Evolutionary conservation across 2,113 vertebrate species (phyloP).

Genomic region (Galbula dea): DNA sequence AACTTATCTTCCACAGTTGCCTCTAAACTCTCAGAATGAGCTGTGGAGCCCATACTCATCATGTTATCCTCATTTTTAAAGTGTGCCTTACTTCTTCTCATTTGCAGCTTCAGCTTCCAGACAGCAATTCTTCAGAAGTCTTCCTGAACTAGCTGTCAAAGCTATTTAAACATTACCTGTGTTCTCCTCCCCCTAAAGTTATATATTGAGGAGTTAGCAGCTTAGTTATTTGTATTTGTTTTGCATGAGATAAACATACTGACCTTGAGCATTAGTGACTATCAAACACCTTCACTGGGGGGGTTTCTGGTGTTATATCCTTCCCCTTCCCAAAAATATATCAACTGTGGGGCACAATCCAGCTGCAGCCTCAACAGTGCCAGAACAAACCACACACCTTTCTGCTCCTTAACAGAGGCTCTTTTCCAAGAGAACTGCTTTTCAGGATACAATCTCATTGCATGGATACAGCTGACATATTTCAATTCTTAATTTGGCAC

Average conservation of each 20-base stretch:
- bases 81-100: background rate
- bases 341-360: background rate
- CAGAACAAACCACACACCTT: background rate
- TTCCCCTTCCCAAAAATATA: background rate
- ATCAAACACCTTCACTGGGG: background rate
- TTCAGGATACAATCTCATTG: background rate
- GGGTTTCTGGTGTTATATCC: background rate
- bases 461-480: background rate
- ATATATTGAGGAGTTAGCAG: background rate
- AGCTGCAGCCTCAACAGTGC: background rate
- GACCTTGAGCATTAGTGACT: accelerated
- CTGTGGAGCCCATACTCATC: background rate
- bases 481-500: background rate
- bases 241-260: background rate
- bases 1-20: background rate
- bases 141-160: background rate
- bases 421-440: background rate
- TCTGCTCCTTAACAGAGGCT: background rate
- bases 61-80: background rate
- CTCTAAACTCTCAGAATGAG: background rate
- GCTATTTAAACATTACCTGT: background rate
- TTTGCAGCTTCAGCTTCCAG: background rate
- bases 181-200: background rate
- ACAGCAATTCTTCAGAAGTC: background rate
- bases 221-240: background rate